Evolutionary conservation across 2,888 invertebrate genomes (phyloP).

Genomic region (Epinotia ramella): DNA sequence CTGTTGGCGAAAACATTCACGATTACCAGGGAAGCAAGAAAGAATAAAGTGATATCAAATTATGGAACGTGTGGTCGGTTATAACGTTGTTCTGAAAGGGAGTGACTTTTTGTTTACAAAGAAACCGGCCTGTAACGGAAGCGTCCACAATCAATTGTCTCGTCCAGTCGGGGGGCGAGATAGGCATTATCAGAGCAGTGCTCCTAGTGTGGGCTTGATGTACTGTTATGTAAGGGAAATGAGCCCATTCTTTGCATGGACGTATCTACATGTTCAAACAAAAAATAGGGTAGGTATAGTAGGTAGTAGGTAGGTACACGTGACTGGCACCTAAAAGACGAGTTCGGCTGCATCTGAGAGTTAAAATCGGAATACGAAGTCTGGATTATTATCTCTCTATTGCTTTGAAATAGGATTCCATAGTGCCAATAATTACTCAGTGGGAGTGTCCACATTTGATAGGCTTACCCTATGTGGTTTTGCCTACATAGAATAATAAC

Average conservation of each 20-base stretch:
- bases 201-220: background rate
- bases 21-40: constrained; percentile 50
- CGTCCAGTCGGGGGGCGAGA: constrained; percentile 15
- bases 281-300: too few relatives aligned
- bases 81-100: background rate
- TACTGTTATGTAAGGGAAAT: constrained; percentile 2
- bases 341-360: too few relatives aligned
- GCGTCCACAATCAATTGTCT: constrained; percentile 37
- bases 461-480: background rate
- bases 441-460: background rate
- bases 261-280: too few relatives aligned
- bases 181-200: constrained; percentile 21
- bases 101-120: constrained; percentile 32
- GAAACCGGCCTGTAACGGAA: constrained; percentile 29
- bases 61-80: background rate
- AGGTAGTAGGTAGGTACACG: too few relatives aligned
- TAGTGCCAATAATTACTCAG: too few relatives aligned
- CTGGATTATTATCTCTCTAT: too few relatives aligned
- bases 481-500: background rate
- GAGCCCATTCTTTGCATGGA: background rate
- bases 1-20: constrained; percentile 85
- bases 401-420: too few relatives aligned
- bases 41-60: background rate
- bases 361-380: too few relatives aligned
- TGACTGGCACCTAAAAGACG: too few relatives aligned